Percentiles rank a stretch among this genome's conserved stretches.
These are phyloP conservation scores for Apodemia zela DNA, from an alignment of 2,888 invertebrate genomes.

Conservation along the genomic window DNA sequence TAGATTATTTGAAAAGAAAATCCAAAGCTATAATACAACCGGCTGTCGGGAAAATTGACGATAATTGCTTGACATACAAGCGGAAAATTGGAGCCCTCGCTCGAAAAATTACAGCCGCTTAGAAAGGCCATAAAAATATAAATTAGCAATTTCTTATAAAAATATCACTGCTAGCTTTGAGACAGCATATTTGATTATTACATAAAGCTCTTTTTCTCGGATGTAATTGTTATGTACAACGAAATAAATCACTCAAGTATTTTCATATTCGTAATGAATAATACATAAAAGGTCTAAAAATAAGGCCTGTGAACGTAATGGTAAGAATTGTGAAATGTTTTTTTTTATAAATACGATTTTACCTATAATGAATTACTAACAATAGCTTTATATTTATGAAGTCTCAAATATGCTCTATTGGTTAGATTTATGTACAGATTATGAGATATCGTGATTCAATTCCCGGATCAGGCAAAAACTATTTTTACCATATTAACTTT, in stretches of 20 bases:
- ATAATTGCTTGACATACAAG: constrained; percentile 50
- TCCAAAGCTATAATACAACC: constrained; percentile 37
- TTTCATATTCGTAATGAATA: no score
- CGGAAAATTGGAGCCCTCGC: constrained; percentile 43
- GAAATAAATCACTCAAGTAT: not conserved
- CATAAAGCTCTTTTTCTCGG: not conserved
- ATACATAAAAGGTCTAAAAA: no score
- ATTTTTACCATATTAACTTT: no score
- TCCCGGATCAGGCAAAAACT: no score
- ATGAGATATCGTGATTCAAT: no score
- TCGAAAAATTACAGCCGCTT: constrained; percentile 40
- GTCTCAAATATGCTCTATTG: no score
- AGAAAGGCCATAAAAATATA: constrained; percentile 23
- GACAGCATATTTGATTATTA: not conserved
- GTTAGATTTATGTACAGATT: no score
- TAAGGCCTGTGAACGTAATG: no score
- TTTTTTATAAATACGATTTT: no score
- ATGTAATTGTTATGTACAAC: constrained; percentile 1
- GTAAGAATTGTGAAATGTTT: no score
- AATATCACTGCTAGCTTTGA: constrained; percentile 11
- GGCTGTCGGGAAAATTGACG: constrained; percentile 45
- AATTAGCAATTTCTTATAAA: constrained; percentile 28
- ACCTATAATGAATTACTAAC: no score
- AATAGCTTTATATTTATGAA: no score
- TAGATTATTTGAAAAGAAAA: constrained; percentile 40